A percentile compares a stretch with the other conserved stretches of the same genome.
Conservation (phyloP, 2,113 vertebrate species). For the Gymnobelideus leadbeateri region DNA sequence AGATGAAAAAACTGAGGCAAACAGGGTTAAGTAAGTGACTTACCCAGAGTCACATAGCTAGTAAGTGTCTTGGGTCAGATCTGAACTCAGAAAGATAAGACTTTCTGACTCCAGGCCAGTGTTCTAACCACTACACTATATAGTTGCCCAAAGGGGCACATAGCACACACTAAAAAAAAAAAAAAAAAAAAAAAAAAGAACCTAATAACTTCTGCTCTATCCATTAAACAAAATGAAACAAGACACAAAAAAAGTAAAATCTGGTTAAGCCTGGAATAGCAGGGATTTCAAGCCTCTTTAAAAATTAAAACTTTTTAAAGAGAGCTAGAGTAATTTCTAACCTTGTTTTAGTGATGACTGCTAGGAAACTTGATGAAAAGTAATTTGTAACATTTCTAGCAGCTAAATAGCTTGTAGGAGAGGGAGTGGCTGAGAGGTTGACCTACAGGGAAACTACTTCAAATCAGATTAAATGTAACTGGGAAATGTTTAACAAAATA, state of each 20-base stretch:
- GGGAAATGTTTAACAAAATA: background rate
- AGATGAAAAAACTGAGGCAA: too few species aligned
- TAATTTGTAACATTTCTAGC: background rate
- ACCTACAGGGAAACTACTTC: background rate
- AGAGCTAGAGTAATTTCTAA: background rate
- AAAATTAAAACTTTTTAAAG: background rate
- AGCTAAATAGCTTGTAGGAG: background rate
- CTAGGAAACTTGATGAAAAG: background rate
- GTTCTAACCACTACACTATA: background rate
- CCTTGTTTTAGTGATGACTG: background rate
- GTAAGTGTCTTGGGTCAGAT: too few species aligned
- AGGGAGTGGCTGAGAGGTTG: background rate
- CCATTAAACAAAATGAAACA: background rate
- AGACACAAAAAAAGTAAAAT: background rate
- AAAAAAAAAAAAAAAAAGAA: too few species aligned
- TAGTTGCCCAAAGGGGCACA: background rate
- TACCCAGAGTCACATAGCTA: too few species aligned
- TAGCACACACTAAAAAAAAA: background rate
- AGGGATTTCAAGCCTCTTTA: background rate
- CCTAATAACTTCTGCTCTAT: background rate
- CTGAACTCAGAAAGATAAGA: too few species aligned
- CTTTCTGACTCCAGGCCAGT: too few species aligned
- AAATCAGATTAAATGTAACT: background rate
- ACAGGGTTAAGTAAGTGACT: too few species aligned
- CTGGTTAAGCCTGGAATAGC: background rate